A percentile compares a stretch with the other conserved stretches of the same genome.
Evolutionary conservation across 2,113 vertebrate genomes (phyloP).

Genomic region (Alligator sinensis): DNA sequence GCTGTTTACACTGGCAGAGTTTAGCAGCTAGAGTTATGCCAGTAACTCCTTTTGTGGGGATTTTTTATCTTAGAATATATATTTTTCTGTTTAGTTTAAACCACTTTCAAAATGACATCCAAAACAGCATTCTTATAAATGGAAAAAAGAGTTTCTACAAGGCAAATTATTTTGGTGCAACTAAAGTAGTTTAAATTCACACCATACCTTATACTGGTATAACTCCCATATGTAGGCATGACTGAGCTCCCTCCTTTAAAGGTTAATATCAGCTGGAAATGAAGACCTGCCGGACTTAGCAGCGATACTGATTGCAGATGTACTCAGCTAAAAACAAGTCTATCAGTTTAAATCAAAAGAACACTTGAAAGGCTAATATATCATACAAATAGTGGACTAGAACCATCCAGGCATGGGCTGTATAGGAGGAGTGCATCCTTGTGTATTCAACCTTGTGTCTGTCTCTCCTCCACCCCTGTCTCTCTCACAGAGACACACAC

Average conservation of each 20-base stretch:
- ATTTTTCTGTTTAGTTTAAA: background rate
- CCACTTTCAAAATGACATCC: background rate
- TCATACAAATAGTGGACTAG: conserved; percentile 61
- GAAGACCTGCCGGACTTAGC: conserved; percentile 20
- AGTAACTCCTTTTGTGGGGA: background rate
- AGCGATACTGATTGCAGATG: conserved; percentile 11
- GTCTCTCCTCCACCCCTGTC: conserved; percentile 16
- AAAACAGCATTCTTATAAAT: background rate
- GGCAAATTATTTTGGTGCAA: background rate
- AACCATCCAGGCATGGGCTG: conserved; percentile 32
- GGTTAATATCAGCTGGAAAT: conserved; percentile 25
- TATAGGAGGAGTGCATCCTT: conserved; percentile 40
- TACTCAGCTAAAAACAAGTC: conserved; percentile 47
- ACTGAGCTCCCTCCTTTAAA: background rate
- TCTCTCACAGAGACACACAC: conserved; percentile 16
- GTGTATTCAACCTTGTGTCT: background rate
- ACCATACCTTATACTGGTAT: background rate
- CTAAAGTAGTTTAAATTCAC: conserved; percentile 26
- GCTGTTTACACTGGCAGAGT: background rate
- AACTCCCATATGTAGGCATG: background rate
- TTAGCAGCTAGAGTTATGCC: background rate
- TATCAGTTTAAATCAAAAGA: conserved; percentile 46
- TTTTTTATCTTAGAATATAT: background rate
- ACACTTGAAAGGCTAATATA: conserved; percentile 66
- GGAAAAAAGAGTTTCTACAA: accelerated